These are phyloP conservation scores for Melanargia galathea DNA, from an alignment of 2,888 invertebrate genomes.

Conservation along the genomic window DNA sequence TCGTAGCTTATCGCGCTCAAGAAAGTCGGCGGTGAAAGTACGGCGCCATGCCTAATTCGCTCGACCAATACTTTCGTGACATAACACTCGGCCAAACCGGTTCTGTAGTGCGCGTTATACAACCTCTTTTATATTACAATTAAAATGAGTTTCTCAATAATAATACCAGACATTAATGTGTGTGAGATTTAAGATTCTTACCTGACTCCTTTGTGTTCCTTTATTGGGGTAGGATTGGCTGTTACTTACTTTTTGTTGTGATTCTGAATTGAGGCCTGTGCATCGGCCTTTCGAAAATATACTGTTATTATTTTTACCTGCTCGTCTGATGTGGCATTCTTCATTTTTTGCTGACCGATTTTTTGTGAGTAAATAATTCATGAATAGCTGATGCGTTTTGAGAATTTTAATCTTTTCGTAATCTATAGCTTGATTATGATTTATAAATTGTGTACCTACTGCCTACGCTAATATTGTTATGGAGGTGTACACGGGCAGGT, in stretches of 20 bases:
- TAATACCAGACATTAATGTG: conserved; percentile 53
- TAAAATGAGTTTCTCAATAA: conserved; percentile 57
- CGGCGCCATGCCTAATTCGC: conserved; percentile 64
- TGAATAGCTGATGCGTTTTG: conserved; percentile 9
- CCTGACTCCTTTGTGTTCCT: conserved; percentile 52
- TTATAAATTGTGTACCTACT: neutral
- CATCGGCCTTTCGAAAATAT: conserved; percentile 49
- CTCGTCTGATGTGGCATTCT: conserved; percentile 29
- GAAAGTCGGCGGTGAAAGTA: conserved; percentile 78
- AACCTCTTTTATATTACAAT: conserved; percentile 54
- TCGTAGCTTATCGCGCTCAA: conserved; percentile 54
- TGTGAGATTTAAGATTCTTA: conserved; percentile 60
- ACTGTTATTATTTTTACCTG: conserved; percentile 56
- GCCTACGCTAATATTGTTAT: conserved; percentile 4
- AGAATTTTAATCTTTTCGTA: conserved; percentile 2
- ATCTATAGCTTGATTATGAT: neutral
- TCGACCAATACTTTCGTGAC: conserved; percentile 72
- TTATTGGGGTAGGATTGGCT: conserved; percentile 53
- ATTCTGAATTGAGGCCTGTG: conserved; percentile 53
- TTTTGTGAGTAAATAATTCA: conserved; percentile 16
- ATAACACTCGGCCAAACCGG: conserved; percentile 69
- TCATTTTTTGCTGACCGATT: conserved; percentile 20
- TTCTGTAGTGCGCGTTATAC: conserved; percentile 48
- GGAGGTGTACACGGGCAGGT: conserved; percentile 8
- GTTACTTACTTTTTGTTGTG: conserved; percentile 43